Percentiles rank a stretch among this genome's conserved stretches.
Evolutionary conservation across 2,113 vertebrate species (phyloP).

Genomic region (Ceuthmochares aereus): DNA sequence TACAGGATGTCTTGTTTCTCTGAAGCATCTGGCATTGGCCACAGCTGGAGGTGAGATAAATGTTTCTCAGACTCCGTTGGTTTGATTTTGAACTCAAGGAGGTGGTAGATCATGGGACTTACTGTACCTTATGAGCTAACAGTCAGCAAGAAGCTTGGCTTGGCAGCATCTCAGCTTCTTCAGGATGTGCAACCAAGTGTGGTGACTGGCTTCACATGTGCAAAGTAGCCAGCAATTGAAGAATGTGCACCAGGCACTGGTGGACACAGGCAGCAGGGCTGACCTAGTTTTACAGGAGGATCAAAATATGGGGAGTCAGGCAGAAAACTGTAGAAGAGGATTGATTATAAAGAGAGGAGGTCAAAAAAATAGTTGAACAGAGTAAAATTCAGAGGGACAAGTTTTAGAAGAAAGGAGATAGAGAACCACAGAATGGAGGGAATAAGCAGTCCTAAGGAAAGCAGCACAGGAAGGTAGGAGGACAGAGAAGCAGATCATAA

Average conservation of each 20-base stretch:
- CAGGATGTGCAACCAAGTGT: not conserved
- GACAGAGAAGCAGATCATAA: not conserved
- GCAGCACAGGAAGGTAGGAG: not conserved
- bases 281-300: not conserved
- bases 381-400: not conserved
- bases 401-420: not conserved
- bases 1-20: not conserved
- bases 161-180: not conserved
- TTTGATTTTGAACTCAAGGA: not conserved
- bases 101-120: not conserved
- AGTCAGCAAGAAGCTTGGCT: not conserved
- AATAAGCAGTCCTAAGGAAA: not conserved
- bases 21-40: not conserved
- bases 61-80: not conserved
- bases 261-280: not conserved
- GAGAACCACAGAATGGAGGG: not conserved
- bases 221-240: not conserved
- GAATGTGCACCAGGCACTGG: not conserved
- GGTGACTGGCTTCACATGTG: not conserved
- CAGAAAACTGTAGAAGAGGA: not conserved
- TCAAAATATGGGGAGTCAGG: not conserved
- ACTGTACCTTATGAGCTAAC: not conserved
- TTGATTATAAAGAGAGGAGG: fast-evolving
- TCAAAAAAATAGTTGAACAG: not conserved
- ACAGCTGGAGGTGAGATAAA: conserved; percentile 31